Conservation (phyloP, 2,797 vertebrate species). For the Sebastes taczanowskii region DNA sequence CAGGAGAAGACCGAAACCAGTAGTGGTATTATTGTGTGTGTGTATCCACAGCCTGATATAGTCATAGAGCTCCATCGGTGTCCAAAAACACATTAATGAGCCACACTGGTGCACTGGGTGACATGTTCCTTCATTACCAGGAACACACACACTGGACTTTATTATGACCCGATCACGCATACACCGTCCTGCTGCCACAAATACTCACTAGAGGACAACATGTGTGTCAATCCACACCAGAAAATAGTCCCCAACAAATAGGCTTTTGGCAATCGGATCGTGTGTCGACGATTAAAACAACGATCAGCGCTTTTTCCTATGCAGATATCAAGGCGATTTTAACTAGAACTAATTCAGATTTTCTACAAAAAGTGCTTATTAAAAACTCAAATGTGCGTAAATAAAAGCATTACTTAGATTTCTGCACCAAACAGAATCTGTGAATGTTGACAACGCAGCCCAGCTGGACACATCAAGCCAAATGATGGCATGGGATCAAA, state of each 20-base stretch:
- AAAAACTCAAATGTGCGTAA: background rate
- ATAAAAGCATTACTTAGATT: background rate
- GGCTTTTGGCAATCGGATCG: no score
- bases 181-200: background rate
- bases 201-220: background rate
- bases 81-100: slow-evolving; percentile 17
- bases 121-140: background rate
- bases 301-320: no score
- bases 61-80: background rate
- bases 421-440: background rate
- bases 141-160: background rate
- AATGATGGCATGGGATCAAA: background rate
- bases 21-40: background rate
- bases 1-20: background rate
- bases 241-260: background rate
- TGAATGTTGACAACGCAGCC: background rate
- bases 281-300: no score
- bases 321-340: no score
- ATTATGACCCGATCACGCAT: background rate
- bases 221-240: background rate
- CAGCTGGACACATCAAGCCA: slow-evolving; percentile 14
- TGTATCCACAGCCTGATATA: background rate
- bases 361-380: background rate
- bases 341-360: background rate
- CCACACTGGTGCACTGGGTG: background rate